A percentile compares a stretch with the other conserved stretches of the same genome.
phyloP scores from a whole-genome alignment of 1,140 invertebrate genomes.

The Ephestia elutella region DNA sequence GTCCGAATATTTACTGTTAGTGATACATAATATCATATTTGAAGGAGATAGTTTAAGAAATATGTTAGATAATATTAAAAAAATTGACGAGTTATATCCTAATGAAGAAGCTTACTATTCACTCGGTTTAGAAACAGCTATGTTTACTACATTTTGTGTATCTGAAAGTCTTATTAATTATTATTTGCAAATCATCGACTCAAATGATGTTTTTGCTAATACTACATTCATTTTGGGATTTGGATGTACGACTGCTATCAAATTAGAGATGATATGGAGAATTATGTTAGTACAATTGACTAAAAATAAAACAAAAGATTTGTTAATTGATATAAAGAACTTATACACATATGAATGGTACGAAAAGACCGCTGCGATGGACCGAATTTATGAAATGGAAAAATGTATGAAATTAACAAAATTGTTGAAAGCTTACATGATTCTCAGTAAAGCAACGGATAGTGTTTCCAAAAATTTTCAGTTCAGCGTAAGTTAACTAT shows the following conservation, averaged over 20 bases:
- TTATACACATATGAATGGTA: not conserved
- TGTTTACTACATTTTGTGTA: not conserved
- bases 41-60: not conserved
- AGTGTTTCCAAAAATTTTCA: not conserved
- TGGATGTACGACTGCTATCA: not conserved
- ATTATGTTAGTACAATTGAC: not conserved
- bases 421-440: not conserved
- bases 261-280: not conserved
- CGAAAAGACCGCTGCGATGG: not conserved
- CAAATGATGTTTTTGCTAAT: not conserved
- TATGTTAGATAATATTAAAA: not conserved
- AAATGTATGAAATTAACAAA: not conserved
- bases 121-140: not conserved
- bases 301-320: not conserved
- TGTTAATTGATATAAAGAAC: not conserved
- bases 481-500: not conserved
- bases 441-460: not conserved
- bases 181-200: not conserved
- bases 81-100: not conserved
- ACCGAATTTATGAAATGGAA: not conserved
- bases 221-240: not conserved
- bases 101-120: not conserved
- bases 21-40: not conserved
- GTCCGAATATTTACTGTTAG: not conserved
- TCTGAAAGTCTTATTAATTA: not conserved